These are phyloP conservation scores for Trissolcus brochymenae DNA, from an alignment of 2,888 invertebrate genomes.

Conservation along the genomic window DNA sequence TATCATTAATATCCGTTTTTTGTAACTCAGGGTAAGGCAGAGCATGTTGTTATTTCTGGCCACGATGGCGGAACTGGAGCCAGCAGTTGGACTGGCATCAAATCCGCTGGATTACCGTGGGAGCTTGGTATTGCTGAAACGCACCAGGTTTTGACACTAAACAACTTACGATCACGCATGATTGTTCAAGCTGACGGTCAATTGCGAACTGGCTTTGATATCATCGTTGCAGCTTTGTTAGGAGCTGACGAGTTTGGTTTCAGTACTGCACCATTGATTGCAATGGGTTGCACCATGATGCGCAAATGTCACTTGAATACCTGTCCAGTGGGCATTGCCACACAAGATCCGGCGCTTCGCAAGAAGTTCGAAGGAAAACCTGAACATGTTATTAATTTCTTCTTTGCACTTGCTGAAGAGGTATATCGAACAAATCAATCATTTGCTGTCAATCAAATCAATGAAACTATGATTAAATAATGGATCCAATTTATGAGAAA, in stretches of 20 bases:
- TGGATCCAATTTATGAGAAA: too few species aligned
- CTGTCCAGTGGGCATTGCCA: conserved; percentile 99
- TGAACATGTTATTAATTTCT: conserved; percentile 97
- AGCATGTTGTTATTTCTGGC: conserved; percentile 98
- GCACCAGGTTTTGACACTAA: conserved; percentile 96
- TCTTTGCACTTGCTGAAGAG: conserved; percentile 99
- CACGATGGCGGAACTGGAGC: conserved; percentile 99
- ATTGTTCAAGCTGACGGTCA: conserved; percentile 98
- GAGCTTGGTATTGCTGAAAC: conserved; percentile 99
- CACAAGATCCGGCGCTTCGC: conserved; percentile 96
- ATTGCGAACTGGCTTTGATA: conserved; percentile 95
- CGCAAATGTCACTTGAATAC: conserved; percentile 99
- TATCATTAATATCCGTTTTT: neutral
- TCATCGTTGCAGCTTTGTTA: conserved; percentile 94
- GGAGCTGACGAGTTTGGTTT: conserved; percentile 99
- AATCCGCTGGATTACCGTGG: conserved; percentile 98
- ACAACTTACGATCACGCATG: conserved; percentile 94
- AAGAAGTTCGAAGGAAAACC: conserved; percentile 98
- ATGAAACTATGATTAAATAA: too few species aligned
- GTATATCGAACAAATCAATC: conserved; percentile 3
- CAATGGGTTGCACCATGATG: conserved; percentile 99
- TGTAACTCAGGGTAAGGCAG: conserved; percentile 89
- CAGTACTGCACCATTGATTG: conserved; percentile 98
- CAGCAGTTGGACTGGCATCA: conserved; percentile 99
- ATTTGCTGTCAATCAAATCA: too few species aligned